Evolutionary conservation across 2,888 invertebrate species (phyloP), one percentile per base, ranked within the genome.

Genomic region (Tinea semifulvella): DNA sequence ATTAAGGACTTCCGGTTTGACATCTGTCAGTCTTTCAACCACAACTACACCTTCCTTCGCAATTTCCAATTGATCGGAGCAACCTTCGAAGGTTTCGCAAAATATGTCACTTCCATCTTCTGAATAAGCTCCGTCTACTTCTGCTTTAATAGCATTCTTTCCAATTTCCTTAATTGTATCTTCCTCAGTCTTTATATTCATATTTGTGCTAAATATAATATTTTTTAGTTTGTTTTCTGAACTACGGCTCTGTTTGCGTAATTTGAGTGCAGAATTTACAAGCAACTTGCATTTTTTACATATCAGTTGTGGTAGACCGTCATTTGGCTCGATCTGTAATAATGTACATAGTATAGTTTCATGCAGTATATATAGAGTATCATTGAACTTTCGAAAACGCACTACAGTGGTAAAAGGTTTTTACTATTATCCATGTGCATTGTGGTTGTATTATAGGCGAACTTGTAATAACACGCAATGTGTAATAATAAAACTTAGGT

Each of bases 291-390:
- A 55, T 8, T 35, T 17, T 7, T 3, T 20, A 31, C 54, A 55
- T 22, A 53, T 49, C 35, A 42, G 13, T 44, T 55, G 54, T 3
- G 53, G 52, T 1, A 52, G 39, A 1, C 52, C 53, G 20, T 55
- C 54, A 31, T 55, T 49, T 22, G 31, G 18, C 43, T 47, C 35
- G 10, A 55, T 39, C 46, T 46, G 36, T 11, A 43, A 46, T 22
- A 22, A 8, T 7, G 8, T 8, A n/a, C n/a, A n/a, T n/a, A n/a
- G n/a, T n/a, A n/a, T n/a, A n/a, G n/a, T n/a, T n/a, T n/a, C n/a
- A n/a, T n/a, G n/a, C n/a, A n/a, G n/a, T n/a, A n/a, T n/a, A n/a
- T n/a, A n/a, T n/a, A n/a, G n/a, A n/a, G n/a, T n/a, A n/a, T n/a
- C n/a, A n/a, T n/a, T n/a, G n/a, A n/a, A n/a, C n/a, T n/a, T n/a